Evolutionary conservation across 2,797 vertebrate genomes (phyloP).

Genomic region (Cetoscarus ocellatus): DNA sequence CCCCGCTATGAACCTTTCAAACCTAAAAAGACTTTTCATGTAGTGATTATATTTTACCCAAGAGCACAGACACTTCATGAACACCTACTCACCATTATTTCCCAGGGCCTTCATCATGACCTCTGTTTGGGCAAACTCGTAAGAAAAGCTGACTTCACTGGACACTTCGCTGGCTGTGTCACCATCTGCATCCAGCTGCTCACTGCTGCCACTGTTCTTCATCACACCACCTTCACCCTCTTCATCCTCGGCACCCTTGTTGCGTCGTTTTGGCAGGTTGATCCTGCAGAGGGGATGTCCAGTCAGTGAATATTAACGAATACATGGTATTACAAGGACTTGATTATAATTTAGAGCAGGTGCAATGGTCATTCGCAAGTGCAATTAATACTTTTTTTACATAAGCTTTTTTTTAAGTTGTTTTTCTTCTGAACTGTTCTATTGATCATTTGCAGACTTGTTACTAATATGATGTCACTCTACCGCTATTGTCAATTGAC

Average conservation of each 20-base stretch:
- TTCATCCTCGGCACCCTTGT: conserved; percentile 79
- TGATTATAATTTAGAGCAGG: no score
- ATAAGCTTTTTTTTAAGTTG: no score
- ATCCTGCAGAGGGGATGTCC: conserved; percentile 80
- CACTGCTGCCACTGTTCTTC: conserved; percentile 88
- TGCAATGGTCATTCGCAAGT: no score
- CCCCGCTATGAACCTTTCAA: no score
- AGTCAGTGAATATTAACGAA: conserved; percentile 10
- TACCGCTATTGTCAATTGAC: no score
- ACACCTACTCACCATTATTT: conserved; percentile 87
- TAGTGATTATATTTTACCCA: no score
- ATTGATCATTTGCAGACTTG: no score
- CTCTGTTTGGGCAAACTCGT: conserved; percentile 98
- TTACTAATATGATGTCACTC: no score
- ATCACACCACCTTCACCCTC: conserved; percentile 86
- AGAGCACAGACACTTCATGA: neutral
- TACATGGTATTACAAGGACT: no score
- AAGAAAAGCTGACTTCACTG: conserved; percentile 95
- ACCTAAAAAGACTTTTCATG: no score
- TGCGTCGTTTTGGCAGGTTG: conserved; percentile 90
- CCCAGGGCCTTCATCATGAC: conserved; percentile 98
- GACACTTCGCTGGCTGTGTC: conserved; percentile 91
- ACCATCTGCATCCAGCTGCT: conserved; percentile 92
- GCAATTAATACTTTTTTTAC: no score
- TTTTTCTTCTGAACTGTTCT: no score